Conservation (phyloP, 2,113 vertebrate genomes). For the Nycticryphes semicollaris region DNA sequence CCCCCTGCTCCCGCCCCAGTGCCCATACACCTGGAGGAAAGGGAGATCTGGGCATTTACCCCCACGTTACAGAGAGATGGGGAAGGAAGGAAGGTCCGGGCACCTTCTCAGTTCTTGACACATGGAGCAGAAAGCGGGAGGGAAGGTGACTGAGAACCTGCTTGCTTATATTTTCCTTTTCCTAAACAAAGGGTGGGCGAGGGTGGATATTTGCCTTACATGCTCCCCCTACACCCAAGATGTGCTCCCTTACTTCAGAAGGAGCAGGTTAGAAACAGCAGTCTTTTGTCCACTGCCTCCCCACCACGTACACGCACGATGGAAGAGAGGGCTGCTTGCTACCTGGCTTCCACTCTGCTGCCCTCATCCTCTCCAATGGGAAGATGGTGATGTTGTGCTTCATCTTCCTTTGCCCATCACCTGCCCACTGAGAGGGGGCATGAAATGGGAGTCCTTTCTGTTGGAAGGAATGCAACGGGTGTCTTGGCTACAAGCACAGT, state of each 20-base stretch:
- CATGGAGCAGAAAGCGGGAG: not conserved
- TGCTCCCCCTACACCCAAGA: not conserved
- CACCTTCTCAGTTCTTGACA: not conserved
- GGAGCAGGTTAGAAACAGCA: not conserved
- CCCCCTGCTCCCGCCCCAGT: no score
- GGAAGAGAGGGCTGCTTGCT: not conserved
- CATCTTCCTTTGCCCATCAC: not conserved
- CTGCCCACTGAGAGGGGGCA: not conserved
- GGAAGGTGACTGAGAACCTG: not conserved
- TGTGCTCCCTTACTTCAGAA: not conserved
- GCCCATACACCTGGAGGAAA: not conserved
- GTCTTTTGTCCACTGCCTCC: not conserved
- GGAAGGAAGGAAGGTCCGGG: not conserved
- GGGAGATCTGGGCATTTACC: not conserved
- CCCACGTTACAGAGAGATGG: not conserved
- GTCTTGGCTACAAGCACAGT: accelerated
- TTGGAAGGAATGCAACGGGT: not conserved
- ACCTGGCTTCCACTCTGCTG: not conserved
- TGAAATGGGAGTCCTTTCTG: not conserved
- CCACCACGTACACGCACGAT: accelerated
- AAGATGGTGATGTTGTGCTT: not conserved
- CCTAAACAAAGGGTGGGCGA: not conserved
- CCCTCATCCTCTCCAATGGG: not conserved
- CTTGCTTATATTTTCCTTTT: not conserved
- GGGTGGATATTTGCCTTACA: not conserved